phyloP scores from a whole-genome alignment of 2,113 vertebrate genomes.

The Xyrauchen texanus region DNA sequence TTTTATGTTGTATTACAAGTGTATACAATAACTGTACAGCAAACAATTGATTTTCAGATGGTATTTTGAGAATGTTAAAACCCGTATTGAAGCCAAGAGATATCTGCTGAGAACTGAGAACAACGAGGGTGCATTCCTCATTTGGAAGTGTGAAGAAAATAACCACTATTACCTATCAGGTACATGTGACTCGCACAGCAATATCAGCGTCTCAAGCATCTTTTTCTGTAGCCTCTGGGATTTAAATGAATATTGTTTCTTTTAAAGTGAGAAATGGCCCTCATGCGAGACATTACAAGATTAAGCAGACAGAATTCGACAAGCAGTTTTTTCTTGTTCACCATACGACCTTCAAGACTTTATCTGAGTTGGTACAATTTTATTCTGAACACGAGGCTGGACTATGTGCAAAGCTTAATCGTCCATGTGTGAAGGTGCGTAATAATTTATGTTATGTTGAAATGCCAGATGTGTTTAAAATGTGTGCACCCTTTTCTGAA shows the following conservation, averaged over 20 bases:
- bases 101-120: constrained; percentile 59
- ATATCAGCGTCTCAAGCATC: neutral
- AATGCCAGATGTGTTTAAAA: too few species aligned
- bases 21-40: neutral
- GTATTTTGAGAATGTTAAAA: constrained; percentile 62
- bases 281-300: constrained; percentile 57
- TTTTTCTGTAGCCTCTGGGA: neutral
- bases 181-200: constrained; percentile 27
- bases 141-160: constrained; percentile 55
- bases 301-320: constrained; percentile 39
- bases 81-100: constrained; percentile 55
- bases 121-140: constrained; percentile 57
- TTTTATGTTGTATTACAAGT: too few species aligned
- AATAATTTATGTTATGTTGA: neutral
- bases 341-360: constrained; percentile 44
- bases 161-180: constrained; percentile 59
- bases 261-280: constrained; percentile 57
- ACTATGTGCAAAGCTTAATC: constrained; percentile 52
- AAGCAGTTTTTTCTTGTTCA: constrained; percentile 52
- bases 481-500: too few species aligned
- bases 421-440: constrained; percentile 58
- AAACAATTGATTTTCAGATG: constrained; percentile 53
- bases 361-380: constrained; percentile 54
- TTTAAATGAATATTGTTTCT: neutral
- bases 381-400: constrained; percentile 49